Evolutionary conservation across 1,140 invertebrate genomes (phyloP), one percentile per base, ranked within the genome.

Genomic region (Pararge aegeria): DNA sequence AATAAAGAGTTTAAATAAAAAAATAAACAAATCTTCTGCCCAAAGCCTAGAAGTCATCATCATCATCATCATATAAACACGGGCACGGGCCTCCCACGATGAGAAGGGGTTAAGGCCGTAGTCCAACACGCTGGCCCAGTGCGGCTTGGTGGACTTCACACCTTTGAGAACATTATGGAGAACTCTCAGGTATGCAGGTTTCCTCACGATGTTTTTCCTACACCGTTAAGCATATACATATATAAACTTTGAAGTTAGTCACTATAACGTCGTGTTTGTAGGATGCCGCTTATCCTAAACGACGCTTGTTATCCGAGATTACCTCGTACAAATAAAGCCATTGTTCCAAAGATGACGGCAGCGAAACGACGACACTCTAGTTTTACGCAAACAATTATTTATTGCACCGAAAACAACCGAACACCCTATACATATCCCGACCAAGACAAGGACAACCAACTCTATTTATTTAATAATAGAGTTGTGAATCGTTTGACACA

Each of bases 361-460:
- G 30, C 30, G 12, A 7, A 83, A 78, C 76, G 78, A 76, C 68
- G 66, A 61, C 72, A 83, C 80, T 84, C 77, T 67, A 80, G 71
- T 86, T 84, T 83, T 86, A 83, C 85, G 73, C 80, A 82, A 87
- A 83, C 83, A 83, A 85, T 87, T 88, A 87, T 88, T 88, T 88
- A 88, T 88, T 78, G 71, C 79, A 73, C 69, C 66, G 72, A 77
- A 80, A 83, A 80, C 78, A 79, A 73, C 61, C 68, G 63, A 77
- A 75, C 75, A 74, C 70, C 64, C 70, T 68, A 64, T 73, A 70
- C 52, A 64, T 42, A 60, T 16, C 38, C 21, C 30, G 15, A 13
- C 2, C 10, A 4, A n/a, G 9, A 21, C 63, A 54, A 40, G 63
- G 7, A 74, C 70, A 63, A 16, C 64, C 34, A 64, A 67, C 77